phyloP scores from a whole-genome alignment of 2,113 vertebrate species.

The Noturus placidus region DNA sequence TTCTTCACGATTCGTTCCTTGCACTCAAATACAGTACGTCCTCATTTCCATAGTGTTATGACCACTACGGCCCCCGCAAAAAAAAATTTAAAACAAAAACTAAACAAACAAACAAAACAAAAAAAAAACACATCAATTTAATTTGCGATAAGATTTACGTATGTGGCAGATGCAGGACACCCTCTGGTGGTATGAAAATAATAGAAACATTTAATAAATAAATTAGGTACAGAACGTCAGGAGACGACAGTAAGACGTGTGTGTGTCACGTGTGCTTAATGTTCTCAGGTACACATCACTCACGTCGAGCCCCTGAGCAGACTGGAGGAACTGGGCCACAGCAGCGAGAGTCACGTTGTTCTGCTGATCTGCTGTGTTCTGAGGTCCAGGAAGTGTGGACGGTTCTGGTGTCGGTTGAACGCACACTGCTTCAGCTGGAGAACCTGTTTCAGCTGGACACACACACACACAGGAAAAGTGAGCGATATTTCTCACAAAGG shows the following conservation, averaged over 20 bases:
- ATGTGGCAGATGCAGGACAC: too few relatives aligned
- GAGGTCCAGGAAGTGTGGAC: constrained; percentile 59
- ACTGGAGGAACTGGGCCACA: constrained; percentile 91
- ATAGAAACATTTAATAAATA: too few relatives aligned
- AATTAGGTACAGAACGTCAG: too few relatives aligned
- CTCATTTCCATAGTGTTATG: too few relatives aligned
- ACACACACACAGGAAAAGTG: not conserved
- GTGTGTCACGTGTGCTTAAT: not conserved
- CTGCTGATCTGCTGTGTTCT: constrained; percentile 67
- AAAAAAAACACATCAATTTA: too few relatives aligned
- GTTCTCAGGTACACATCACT: constrained; percentile 13
- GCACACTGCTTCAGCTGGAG: not conserved
- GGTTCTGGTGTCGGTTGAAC: constrained; percentile 54
- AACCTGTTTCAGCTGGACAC: not conserved
- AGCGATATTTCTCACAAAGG: not conserved
- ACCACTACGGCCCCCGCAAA: too few relatives aligned
- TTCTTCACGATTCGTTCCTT: too few relatives aligned
- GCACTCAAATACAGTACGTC: too few relatives aligned
- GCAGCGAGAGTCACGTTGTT: constrained; percentile 82
- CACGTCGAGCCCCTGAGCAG: constrained; percentile 90
- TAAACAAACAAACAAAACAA: too few relatives aligned
- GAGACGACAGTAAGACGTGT: not conserved
- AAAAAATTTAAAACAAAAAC: too few relatives aligned
- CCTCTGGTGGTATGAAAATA: too few relatives aligned
- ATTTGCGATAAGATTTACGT: too few relatives aligned